phyloP scores from a whole-genome alignment of 2,797 vertebrate genomes.

The Chelonia mydas region DNA sequence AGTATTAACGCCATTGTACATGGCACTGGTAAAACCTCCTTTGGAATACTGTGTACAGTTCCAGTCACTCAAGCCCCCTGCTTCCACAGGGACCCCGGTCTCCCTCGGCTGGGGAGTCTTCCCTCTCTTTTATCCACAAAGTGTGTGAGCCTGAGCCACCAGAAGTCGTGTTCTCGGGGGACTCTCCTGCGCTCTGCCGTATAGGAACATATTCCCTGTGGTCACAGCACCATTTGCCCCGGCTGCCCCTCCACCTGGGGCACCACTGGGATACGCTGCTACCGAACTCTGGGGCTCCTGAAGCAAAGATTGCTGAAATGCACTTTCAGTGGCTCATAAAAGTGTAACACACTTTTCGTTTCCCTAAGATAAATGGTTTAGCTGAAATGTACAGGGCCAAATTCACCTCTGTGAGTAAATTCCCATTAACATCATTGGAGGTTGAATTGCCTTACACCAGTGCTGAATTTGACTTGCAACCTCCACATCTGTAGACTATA shows the following conservation, averaged over 20 bases:
- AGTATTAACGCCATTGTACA: background rate
- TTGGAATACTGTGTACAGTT: background rate
- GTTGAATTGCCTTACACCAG: background rate
- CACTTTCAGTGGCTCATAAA: background rate
- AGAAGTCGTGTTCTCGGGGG: background rate
- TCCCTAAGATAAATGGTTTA: background rate
- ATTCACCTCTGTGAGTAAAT: background rate
- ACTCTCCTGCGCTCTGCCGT: background rate
- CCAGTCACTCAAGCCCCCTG: background rate
- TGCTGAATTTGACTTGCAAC: background rate
- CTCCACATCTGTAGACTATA: background rate
- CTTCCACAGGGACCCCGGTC: background rate
- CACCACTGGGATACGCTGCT: background rate
- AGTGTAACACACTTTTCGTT: background rate
- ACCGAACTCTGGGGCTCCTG: background rate
- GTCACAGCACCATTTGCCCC: background rate
- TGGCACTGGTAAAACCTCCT: background rate
- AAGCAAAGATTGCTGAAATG: background rate
- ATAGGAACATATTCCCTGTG: background rate
- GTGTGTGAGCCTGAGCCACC: background rate
- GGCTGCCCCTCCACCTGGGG: background rate
- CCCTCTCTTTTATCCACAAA: background rate
- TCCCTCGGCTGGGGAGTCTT: background rate
- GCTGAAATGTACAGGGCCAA: background rate
- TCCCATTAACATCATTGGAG: background rate